Evolutionary conservation across 2,113 vertebrate genomes (phyloP), one percentile per base, ranked within the genome.

Genomic region (Colaptes auratus): DNA sequence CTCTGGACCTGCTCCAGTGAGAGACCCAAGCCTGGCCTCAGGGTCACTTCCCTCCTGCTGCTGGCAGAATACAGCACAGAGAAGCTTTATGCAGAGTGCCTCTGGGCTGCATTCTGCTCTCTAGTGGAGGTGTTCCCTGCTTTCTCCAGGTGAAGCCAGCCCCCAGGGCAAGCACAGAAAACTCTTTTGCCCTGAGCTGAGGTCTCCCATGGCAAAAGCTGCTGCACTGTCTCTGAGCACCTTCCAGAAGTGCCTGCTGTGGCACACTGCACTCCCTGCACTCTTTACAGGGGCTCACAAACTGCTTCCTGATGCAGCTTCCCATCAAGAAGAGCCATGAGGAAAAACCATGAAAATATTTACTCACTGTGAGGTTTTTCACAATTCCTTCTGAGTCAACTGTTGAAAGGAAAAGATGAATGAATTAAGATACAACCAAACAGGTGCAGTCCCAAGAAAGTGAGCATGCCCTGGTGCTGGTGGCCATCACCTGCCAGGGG

Each of bases 331-430:
- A 15, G 24, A 61, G 17, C 27, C 72, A 61, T 33, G 15, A 94
- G 53, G 75, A 63, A 95, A 79, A 71, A 59, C 17, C 21, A 81
- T 19, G 5, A 73, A 58, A 87, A 58, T 46, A 58, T 94, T 96
- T 93, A 98, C 99, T 99, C 97, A 99, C 99, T 93, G 99, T 99
- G 96, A 99, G 98, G 82, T 98, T 99, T 97, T 98, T 98, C 93
- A 99, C 96, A 86, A 99, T 98, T 92, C 98, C 98, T 94, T 98
- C 98, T 78, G 99, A 99, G 98, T 99, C 97, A 97, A 99, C 99
- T 99, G 98, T 97, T 78, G 87, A 93, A 90, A 67, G 88, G 78
- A 94, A 84, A 72, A 89, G 69, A 86, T 58, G 8, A 72, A 80
- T 88, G 91, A 70, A 82, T 91, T 93, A 90, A 78, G 20, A 53